Evolutionary conservation across 2,888 invertebrate species (phyloP).

Genomic region (Patella caerulea): DNA sequence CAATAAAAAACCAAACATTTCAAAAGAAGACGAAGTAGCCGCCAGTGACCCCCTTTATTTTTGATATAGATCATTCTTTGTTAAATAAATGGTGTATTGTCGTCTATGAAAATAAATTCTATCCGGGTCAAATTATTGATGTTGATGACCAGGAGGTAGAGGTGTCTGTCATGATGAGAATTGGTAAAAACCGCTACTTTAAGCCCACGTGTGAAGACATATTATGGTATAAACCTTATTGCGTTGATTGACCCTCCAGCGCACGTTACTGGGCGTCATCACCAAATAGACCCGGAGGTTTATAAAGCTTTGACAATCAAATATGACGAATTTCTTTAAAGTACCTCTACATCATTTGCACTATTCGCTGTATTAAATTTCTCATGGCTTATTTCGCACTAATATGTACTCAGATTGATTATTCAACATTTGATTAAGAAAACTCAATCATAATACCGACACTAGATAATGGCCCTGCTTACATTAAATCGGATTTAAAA

Average conservation of each 20-base stretch:
- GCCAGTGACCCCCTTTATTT: neutral
- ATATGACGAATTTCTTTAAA: neutral
- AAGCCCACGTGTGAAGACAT: neutral
- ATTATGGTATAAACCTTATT: neutral
- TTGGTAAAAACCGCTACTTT: neutral
- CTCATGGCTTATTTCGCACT: no score
- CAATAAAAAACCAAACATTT: neutral
- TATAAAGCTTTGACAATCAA: neutral
- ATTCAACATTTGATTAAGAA: no score
- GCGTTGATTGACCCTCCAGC: conserved; percentile 1
- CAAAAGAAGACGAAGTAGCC: no score
- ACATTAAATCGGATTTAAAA: no score
- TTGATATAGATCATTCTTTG: neutral
- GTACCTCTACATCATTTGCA: no score
- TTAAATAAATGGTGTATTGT: conserved; percentile 4
- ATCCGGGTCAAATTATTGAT: neutral
- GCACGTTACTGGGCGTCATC: neutral
- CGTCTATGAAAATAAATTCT: neutral
- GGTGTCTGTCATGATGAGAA: neutral
- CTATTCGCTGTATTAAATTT: no score
- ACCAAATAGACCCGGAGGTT: neutral
- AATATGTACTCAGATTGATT: no score
- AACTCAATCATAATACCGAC: no score
- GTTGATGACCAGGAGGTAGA: neutral
- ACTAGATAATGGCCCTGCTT: no score